Evolutionary conservation across 2,888 invertebrate genomes (phyloP), one percentile per base, ranked within the genome.

Genomic region (Phyto melanocephala): DNA sequence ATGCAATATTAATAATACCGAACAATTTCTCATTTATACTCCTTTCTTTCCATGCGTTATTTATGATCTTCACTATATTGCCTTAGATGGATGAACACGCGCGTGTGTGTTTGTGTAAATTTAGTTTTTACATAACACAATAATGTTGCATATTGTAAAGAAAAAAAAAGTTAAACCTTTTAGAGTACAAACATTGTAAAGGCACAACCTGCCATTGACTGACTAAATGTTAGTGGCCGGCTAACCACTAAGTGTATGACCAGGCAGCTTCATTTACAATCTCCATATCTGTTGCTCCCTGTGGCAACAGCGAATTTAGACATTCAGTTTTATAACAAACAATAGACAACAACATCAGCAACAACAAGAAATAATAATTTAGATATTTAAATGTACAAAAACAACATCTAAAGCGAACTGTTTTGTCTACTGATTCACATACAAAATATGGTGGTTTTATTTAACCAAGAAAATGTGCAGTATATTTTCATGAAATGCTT

Each of bases 241-340:
- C 71, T 63, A 77, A 71, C 65, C 81, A 70, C 77, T 50, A 47
- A 67, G 56, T 60, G 62, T 58, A 65, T 68, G 75, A 35, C 62
- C 54, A 22, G 65, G 47, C 47, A 17, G 68, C 45, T 63, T 56
- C 52, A 63, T 50, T 70, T 56, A 40, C 50, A 47, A 56, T n/a
- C n/a, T n/a, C 11, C 68, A 56, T 28, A 54, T 54, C 40, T 80
- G 70, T 42, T 62, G 82, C 42, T 67, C 7, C 20, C 54, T 74
- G 45, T 17, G 33, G 50, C 71, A 65, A 40, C 72, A 42, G 40
- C 15, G 74, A 80, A 84, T 85, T 86, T 86, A 84, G 86, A 86
- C 86, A 88, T 86, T 86, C n/a, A 84, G 13, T 58, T 35, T 42
- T 17, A 8, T 13, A 20, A 37, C n/a, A 15, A 40, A n/a, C 3